A percentile compares a stretch with the other conserved stretches of the same genome.
These are phyloP conservation scores for Pyralis farinalis DNA, from an alignment of 2,888 invertebrate species.

Conservation along the genomic window DNA sequence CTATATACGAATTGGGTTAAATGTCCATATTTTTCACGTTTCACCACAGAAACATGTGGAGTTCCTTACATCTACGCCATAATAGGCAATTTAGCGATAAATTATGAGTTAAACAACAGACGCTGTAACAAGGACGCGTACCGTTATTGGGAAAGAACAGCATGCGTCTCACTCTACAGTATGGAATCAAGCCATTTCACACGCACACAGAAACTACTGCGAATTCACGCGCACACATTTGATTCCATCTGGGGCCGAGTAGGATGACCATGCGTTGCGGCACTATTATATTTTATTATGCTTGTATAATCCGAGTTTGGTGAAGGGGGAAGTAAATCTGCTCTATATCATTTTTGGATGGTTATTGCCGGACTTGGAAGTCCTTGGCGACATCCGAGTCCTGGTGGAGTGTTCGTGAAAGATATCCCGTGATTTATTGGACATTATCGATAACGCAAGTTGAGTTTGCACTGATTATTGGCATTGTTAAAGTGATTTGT, in stretches of 20 bases:
- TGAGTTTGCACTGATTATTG: conserved; percentile 10
- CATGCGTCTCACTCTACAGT: background rate
- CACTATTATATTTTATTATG: no score
- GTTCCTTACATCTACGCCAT: conserved; percentile 20
- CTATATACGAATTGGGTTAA: conserved; percentile 47
- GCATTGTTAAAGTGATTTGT: conserved; percentile 5
- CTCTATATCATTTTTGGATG: background rate
- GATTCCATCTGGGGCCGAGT: background rate
- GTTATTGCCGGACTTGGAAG: background rate
- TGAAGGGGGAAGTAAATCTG: background rate
- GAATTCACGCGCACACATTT: background rate
- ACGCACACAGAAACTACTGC: background rate
- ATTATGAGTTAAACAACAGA: conserved; percentile 31
- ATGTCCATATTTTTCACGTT: conserved; percentile 44
- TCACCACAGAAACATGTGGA: conserved; percentile 22
- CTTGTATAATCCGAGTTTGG: background rate
- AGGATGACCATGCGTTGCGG: background rate
- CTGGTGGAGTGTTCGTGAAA: conserved; percentile 34
- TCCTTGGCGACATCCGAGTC: conserved; percentile 28
- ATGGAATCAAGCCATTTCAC: background rate
- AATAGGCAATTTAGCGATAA: conserved; percentile 58
- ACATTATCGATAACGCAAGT: conserved; percentile 5
- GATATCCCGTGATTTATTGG: conserved; percentile 8
- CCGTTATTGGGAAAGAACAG: conserved; percentile 13
- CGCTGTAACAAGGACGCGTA: conserved; percentile 25